Evolutionary conservation across 1,140 invertebrate species (phyloP).

Genomic region (Pseudomyrmex cubaensis): DNA sequence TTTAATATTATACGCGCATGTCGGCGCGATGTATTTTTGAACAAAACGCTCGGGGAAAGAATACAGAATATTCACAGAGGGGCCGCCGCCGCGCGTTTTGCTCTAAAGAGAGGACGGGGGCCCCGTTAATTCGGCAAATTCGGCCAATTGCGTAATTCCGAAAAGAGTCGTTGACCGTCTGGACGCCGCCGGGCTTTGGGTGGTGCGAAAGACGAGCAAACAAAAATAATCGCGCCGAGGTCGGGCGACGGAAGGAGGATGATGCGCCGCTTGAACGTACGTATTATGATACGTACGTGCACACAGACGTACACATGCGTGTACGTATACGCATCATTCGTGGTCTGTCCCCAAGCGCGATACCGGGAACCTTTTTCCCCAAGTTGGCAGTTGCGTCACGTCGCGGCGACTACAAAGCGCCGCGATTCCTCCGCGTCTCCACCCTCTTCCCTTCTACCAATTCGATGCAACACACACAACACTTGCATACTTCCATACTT

Average conservation of each 20-base stretch:
- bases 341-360: constrained; percentile 62
- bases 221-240: constrained; percentile 20
- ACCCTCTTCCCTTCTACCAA: constrained; percentile 44
- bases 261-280: constrained; percentile 6
- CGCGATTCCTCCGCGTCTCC: constrained; percentile 56
- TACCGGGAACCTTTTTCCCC: constrained; percentile 80
- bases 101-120: not conserved
- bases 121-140: constrained; percentile 81
- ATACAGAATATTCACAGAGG: constrained; percentile 4
- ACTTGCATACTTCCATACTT: constrained; percentile 77
- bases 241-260: constrained; percentile 58
- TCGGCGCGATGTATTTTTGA: too few species aligned
- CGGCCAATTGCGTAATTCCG: constrained; percentile 83
- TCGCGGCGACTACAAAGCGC: constrained; percentile 83
- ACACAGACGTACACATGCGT: too few species aligned
- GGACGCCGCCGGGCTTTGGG: constrained; percentile 54
- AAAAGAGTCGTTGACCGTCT: constrained; percentile 82
- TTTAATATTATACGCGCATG: too few species aligned
- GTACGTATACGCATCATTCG: not conserved
- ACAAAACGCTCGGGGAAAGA: not conserved
- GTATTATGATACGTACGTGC: not conserved
- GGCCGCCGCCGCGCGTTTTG: constrained; percentile 6
- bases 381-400: constrained; percentile 83
- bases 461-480: constrained; percentile 69
- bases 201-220: constrained; percentile 37